Base-by-base conservation (phyloP, 2,888 invertebrate genomes). In the Frankliniella fusca region DNA sequence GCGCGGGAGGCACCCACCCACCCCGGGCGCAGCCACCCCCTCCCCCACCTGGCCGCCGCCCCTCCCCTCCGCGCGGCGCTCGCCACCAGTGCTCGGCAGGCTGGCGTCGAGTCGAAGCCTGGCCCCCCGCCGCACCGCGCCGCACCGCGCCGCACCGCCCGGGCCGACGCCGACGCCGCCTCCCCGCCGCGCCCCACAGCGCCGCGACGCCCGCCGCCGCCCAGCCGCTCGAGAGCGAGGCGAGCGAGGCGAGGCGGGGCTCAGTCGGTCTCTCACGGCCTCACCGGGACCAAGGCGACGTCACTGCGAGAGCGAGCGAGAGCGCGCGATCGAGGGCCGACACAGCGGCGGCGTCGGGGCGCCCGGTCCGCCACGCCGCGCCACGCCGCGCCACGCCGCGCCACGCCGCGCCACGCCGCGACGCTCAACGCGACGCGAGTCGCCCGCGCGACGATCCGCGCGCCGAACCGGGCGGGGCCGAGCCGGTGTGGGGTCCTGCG, bases 341-440 rank as follows among this genome's bases (percentile, higher is more conserved):
- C 11, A 9, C 23, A 23, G 27, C 12, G 70, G 27, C 12, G 70
- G 10, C 23, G 70, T 23, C 23, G 11, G 70, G 70, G 23, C 9
- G 70, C 8, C 23, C 10, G 27, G 5, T 54, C 61, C 61, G 61
- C 61, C 61, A 18, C 70, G 70, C 23, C 61, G 54, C 54, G 61
- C 70, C 70, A 76, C 70, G 70, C 70, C 70, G 23, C 70, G 65
- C 65, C 65, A 65, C 65, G 65, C 65, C 70, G 7, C 70, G 70
- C 70, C 23, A 3, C 65, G 54, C 54, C 3, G 54, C 54, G 54
- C 70, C 70, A 70, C 70, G 70, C 70, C 65, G n/a, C 65, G 65
- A 18, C 65, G n/a, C 65, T 18, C 65, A n/a, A 23, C 70, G 70
- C 70, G 11, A 8, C 70, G 61, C 10, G 38, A 1, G 54, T 18